These are phyloP conservation scores for Athene cunicularia DNA, from an alignment of 2,113 vertebrate species.

Conservation along the genomic window DNA sequence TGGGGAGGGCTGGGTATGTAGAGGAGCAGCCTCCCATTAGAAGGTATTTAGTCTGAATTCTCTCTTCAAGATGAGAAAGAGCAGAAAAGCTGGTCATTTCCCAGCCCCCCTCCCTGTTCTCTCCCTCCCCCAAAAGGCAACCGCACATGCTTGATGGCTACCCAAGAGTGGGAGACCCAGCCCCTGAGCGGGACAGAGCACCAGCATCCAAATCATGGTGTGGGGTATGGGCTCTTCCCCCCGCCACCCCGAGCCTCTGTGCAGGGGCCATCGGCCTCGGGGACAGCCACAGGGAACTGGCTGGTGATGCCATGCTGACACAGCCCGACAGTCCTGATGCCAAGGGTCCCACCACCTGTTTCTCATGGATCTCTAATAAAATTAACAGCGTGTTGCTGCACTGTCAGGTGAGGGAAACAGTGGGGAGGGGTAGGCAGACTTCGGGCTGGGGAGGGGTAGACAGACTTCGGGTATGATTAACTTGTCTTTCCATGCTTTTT, in stretches of 20 bases:
- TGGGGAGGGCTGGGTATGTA: neutral
- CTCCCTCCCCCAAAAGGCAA: neutral
- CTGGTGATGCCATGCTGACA: neutral
- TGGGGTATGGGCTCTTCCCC: neutral
- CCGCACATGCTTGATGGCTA: neutral
- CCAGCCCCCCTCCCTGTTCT: neutral
- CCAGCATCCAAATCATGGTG: fast-evolving
- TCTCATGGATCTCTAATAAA: neutral
- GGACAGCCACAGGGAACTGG: neutral
- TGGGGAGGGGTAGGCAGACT: neutral
- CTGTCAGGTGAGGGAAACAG: neutral
- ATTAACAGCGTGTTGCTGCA: neutral
- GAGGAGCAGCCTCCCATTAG: neutral
- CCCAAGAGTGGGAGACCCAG: neutral
- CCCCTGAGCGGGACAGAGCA: neutral
- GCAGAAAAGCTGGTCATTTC: neutral
- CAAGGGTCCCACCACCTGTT: neutral
- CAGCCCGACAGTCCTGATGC: fast-evolving
- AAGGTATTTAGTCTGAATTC: neutral
- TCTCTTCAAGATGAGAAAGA: neutral
- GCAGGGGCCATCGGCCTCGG: fast-evolving
- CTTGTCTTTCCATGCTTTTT: slow-evolving; percentile 33
- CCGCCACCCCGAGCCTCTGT: fast-evolving
- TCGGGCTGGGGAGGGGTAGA: neutral
- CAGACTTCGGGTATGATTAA: neutral